A percentile compares a stretch with the other conserved stretches of the same genome.
Evolutionary conservation across 2,888 invertebrate species (phyloP).

Genomic region (Dioctria linearis): DNA sequence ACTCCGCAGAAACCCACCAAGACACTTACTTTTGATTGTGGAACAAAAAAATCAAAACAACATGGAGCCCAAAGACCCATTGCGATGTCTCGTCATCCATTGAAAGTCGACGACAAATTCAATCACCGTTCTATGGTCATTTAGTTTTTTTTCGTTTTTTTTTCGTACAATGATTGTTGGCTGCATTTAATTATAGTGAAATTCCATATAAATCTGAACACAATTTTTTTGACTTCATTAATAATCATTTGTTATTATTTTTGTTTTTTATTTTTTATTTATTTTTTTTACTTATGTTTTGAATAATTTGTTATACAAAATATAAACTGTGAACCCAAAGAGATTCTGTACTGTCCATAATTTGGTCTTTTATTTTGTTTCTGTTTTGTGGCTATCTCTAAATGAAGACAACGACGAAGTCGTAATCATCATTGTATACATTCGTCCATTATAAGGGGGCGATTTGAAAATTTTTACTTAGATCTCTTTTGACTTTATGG

Average conservation of each 20-base stretch:
- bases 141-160: background rate
- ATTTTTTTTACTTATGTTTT: too few relatives aligned
- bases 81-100: background rate
- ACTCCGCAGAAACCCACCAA: background rate
- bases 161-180: background rate
- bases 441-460: background rate
- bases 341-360: background rate
- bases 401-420: background rate
- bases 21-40: background rate
- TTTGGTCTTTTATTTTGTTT: background rate
- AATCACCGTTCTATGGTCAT: background rate
- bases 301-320: background rate
- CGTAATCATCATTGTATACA: background rate
- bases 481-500: too few relatives aligned
- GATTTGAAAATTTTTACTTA: background rate
- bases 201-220: background rate
- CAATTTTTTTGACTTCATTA: background rate
- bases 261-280: background rate
- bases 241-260: background rate
- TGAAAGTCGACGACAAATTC: constrained; percentile 4
- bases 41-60: background rate
- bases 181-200: constrained; percentile 1
- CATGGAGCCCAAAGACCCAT: background rate
- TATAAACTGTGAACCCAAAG: background rate
- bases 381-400: background rate